Evolutionary conservation across 2,888 invertebrate genomes (phyloP), one percentile per base, ranked within the genome.

Genomic region (Blastobasis adustella): DNA sequence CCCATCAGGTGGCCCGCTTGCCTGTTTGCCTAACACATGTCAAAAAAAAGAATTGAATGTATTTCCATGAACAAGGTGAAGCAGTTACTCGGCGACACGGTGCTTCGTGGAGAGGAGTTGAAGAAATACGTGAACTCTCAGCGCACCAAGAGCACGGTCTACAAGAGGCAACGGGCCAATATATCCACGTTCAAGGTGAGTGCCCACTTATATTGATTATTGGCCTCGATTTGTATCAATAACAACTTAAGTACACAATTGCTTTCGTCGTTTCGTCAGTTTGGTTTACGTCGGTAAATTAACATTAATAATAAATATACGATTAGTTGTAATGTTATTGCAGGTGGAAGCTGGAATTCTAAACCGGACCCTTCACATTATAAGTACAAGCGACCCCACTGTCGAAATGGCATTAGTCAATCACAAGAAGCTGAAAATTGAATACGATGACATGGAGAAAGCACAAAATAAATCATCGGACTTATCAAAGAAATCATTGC

Each of bases 101-200:
- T 94, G 23, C 86, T 95, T 36, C 91, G 93, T 63, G 95, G 95
- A 37, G 95, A 95, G 57, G 95, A 96, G 82, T 92, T 96, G 70
- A 96, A 96, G 77, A 92, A 93, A 61, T 96, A 96, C 76, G 94
- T 97, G 10, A 93, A 93, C 67, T 93, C 94, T 60, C 82, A 97
- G 56, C 91, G 96, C 53, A 92, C 93, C 49, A 95, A 95, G 73
- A 95, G 95, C 69, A 92, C 93, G 6, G 84, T 93, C 7, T 96
- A 96, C 78, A 96, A 96, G 82, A 91, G 94, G 69, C 94, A 94
- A 72, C 89, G 94, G 65, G 90, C 93, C 47, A 94, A 95, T 74
- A 82, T 96, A 60, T 92, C 94, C 6, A 92, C 93, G 49, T 82
- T 95, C 53, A 92, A 93, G 80, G 90, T 88, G 67, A 62, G 23